These are phyloP conservation scores for Amblyteles armatorius DNA, from an alignment of 2,888 invertebrate genomes.

Conservation along the genomic window DNA sequence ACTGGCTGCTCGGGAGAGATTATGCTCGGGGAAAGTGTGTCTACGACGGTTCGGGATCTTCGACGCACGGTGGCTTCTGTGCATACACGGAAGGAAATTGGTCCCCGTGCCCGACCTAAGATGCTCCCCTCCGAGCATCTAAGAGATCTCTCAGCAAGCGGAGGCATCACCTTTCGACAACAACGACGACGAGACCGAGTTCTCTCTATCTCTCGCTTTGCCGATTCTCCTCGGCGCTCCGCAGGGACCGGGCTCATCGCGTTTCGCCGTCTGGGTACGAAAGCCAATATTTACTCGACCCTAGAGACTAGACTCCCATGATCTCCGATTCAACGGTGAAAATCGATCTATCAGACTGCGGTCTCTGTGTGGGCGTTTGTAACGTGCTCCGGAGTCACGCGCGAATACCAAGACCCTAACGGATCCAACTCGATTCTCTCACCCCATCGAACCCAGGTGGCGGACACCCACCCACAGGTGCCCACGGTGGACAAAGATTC, in stretches of 20 bases:
- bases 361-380: conserved; percentile 43
- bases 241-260: conserved; percentile 62
- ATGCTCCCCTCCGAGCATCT: conserved; percentile 27
- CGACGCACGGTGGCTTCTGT: conserved; percentile 76
- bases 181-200: conserved; percentile 45
- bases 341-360: conserved; percentile 71
- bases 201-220: conserved; percentile 60
- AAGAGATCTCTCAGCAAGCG: conserved; percentile 43
- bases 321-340: conserved; percentile 75
- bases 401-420: conserved; percentile 30
- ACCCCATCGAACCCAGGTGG: not conserved
- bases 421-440: conserved; percentile 5
- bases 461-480: conserved; percentile 7
- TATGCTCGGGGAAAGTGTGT: conserved; percentile 69
- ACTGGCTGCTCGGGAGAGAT: conserved; percentile 47
- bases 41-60: conserved; percentile 73
- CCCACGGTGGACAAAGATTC: conserved; percentile 1
- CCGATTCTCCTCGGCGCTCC: conserved; percentile 56
- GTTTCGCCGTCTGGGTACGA: conserved; percentile 69
- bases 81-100: conserved; percentile 65
- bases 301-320: conserved; percentile 70
- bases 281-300: conserved; percentile 77
- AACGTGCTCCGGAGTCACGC: conserved; percentile 35
- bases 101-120: conserved; percentile 50
- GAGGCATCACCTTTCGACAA: conserved; percentile 57